Conservation (phyloP, 2,797 vertebrate genomes). For the Trematomus bernacchii region DNA sequence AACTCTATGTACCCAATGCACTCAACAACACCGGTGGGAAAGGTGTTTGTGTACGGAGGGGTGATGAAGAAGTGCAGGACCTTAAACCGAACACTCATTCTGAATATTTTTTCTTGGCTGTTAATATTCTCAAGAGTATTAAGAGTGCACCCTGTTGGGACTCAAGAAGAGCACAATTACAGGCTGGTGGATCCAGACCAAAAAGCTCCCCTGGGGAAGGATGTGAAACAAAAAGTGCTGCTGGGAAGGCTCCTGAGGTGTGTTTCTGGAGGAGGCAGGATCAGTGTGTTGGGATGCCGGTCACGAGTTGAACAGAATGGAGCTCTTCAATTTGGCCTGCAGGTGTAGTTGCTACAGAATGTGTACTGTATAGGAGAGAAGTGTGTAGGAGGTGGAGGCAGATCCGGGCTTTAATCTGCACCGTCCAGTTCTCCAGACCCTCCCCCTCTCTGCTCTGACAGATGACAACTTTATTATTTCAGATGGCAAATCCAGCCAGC, state of each 20-base stretch:
- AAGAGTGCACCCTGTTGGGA: conserved; percentile 12
- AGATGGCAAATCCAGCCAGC: conserved; percentile 79
- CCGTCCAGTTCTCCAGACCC: conserved; percentile 56
- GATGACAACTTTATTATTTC: conserved; percentile 88
- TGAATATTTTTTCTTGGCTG: conserved; percentile 48
- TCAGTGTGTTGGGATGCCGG: conserved; percentile 58
- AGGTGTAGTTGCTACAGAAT: conserved; percentile 47
- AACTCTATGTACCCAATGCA: conserved; percentile 56
- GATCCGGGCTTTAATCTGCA: conserved; percentile 80
- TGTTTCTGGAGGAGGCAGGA: conserved; percentile 29
- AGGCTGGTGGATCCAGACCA: conserved; percentile 36
- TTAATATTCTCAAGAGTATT: conserved; percentile 10
- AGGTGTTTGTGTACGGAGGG: neutral
- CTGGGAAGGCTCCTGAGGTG: conserved; percentile 43
- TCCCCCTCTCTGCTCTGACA: conserved; percentile 76
- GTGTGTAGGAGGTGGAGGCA: conserved; percentile 54
- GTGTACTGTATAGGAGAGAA: conserved; percentile 49
- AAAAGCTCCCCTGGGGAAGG: neutral
- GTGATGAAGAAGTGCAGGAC: conserved; percentile 26
- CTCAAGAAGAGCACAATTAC: conserved; percentile 31
- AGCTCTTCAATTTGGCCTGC: conserved; percentile 69
- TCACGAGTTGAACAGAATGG: conserved; percentile 63
- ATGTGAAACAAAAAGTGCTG: conserved; percentile 37
- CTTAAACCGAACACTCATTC: conserved; percentile 54
- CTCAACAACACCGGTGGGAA: conserved; percentile 7